These are phyloP conservation scores for Sphaeramia orbicularis DNA, from an alignment of 2,797 vertebrate species.

Conservation along the genomic window DNA sequence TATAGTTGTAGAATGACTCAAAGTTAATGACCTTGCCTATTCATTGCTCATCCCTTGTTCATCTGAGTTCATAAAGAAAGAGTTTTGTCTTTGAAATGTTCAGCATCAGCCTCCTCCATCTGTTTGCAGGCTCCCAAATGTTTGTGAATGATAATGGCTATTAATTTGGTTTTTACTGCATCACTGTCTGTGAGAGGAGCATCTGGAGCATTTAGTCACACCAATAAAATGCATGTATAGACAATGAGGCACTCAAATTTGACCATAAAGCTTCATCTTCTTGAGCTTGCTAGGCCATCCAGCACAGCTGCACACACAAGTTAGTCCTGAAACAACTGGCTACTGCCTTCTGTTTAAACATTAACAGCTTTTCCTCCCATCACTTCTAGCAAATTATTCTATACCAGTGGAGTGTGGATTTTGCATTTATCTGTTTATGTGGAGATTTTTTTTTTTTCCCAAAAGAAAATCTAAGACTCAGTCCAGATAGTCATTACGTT, in stretches of 20 bases:
- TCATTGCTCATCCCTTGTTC: conserved; percentile 3
- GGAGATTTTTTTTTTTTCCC: conserved; percentile 5
- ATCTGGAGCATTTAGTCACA: conserved; percentile 74
- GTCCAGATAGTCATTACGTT: conserved; percentile 3
- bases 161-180: conserved; percentile 76
- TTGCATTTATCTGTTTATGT: conserved; percentile 17
- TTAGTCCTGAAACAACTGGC: conserved; percentile 59
- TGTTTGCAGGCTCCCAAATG: conserved; percentile 68
- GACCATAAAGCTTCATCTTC: conserved; percentile 70
- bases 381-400: conserved; percentile 28
- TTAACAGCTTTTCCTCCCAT: conserved; percentile 9
- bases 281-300: conserved; percentile 49
- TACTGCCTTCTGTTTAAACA: conserved; percentile 50
- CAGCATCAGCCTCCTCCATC: conserved; percentile 63
- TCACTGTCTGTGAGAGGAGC: conserved; percentile 67
- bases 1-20: background rate
- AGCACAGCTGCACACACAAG: conserved; percentile 45
- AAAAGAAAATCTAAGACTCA: background rate
- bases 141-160: conserved; percentile 72
- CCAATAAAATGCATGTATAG: conserved; percentile 73
- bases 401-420: background rate
- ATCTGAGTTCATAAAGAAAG: conserved; percentile 25
- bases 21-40: background rate
- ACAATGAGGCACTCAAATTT: conserved; percentile 71
- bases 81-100: conserved; percentile 52